Evolutionary conservation across 2,113 vertebrate genomes (phyloP), one percentile per base, ranked within the genome.

Genomic region (Eidolon helvum): DNA sequence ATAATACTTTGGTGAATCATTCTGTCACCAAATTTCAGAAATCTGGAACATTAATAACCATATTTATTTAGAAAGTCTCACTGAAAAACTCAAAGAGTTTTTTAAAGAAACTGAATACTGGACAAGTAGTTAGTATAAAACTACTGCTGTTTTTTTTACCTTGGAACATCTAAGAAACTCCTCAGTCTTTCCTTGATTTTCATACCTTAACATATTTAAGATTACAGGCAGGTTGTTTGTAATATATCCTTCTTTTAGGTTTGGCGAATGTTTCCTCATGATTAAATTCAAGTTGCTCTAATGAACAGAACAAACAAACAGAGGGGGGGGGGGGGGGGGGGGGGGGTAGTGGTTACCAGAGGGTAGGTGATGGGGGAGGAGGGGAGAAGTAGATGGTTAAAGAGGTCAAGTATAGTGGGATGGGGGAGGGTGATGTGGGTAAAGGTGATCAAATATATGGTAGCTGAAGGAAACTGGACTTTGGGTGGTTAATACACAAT

Each of bases 51-150:
- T 48, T 50, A 72, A 71, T 45, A 63, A 35, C 22, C 40, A 45
- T 45, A 45, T 40, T 63, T 91, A 75, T 82, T 95, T 72, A 82
- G 35, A 95, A 95, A 83, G 53, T 53, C 45, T 69, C 50, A 77
- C 50, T 59, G 26, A 35, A 63, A 77, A 80, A 86, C 30, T 63
- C 50, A 57, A 38, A 12, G 33, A n/a, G 15, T 53, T 82, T 80
- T 63, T 61, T 65, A 90, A 84, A 88, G 59, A 83, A 88, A 71
- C 77, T 92, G 40, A 43, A 90, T 79, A 45, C 43, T 55, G 63
- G 63, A 63, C 43, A 90, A 57, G 22, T 71, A 43, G 43, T 26
- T 57, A 57, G n/a, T 11, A 2, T 87, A 87, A 93, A 74, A 55
- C 30, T 55, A 59, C 61, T 50, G 21, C 48, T 77, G n/a, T 2